These are phyloP conservation scores for Nesidiocoris tenuis DNA, from an alignment of 2,888 invertebrate species.

Conservation along the genomic window DNA sequence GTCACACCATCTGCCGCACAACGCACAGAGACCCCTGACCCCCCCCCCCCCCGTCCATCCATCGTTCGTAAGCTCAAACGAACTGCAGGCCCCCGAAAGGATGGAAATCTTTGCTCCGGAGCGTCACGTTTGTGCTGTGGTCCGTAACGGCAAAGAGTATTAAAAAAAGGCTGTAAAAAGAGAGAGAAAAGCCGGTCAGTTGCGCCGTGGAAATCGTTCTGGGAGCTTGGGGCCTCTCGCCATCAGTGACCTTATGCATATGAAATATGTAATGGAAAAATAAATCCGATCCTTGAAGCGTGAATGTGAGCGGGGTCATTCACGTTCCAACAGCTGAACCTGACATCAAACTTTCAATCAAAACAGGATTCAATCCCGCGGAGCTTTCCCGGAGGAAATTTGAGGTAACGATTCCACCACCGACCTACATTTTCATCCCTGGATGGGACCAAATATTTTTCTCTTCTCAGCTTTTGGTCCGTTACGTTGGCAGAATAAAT, in stretches of 20 bases:
- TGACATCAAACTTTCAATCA: background rate
- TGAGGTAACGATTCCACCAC: background rate
- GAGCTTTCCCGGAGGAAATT: background rate
- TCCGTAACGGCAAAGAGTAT: background rate
- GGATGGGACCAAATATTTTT: no score
- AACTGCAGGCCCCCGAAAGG: background rate
- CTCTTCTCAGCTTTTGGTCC: no score
- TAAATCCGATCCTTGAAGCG: background rate
- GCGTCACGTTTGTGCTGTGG: background rate
- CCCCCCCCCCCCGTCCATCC: background rate
- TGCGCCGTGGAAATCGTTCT: background rate
- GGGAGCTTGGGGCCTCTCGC: background rate
- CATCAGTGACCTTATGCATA: background rate
- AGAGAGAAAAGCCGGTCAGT: background rate
- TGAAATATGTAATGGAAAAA: background rate
- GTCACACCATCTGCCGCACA: background rate
- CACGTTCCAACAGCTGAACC: background rate
- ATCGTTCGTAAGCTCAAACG: no score
- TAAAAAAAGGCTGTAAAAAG: background rate
- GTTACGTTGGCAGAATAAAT: no score
- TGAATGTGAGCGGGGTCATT: background rate
- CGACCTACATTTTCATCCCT: background rate
- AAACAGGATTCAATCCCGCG: background rate
- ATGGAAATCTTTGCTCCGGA: background rate
- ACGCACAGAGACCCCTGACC: background rate